Conservation (phyloP, 2,888 invertebrate genomes). For the Notodonta dromedarius region DNA sequence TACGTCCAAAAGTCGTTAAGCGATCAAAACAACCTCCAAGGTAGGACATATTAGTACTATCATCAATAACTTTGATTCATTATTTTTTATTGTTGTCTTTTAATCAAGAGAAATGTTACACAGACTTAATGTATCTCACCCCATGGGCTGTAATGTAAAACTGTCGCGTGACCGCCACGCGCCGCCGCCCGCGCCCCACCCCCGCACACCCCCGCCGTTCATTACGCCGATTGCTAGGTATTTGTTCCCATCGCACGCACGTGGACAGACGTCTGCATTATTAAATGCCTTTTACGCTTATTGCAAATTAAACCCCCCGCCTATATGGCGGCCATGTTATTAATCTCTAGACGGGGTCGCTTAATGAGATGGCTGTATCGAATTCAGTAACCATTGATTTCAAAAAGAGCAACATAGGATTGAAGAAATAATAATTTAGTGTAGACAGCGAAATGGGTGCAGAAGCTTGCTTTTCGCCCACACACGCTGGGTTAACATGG, state of each 20-base stretch:
- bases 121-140: constrained; percentile 63
- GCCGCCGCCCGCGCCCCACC: constrained; percentile 44
- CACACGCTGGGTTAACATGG: too few species aligned
- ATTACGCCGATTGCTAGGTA: constrained; percentile 78
- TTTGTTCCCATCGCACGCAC: constrained; percentile 75
- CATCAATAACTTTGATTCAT: constrained; percentile 20
- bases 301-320: constrained; percentile 73
- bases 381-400: constrained; percentile 40
- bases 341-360: constrained; percentile 56
- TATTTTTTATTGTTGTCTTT: constrained; percentile 41
- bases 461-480: too few species aligned
- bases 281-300: constrained; percentile 84
- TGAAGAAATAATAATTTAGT: background rate
- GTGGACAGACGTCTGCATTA: constrained; percentile 81
- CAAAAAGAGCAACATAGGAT: constrained; percentile 53
- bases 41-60: constrained; percentile 8
- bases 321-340: constrained; percentile 62
- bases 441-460: too few species aligned
- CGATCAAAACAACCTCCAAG: background rate
- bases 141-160: constrained; percentile 65
- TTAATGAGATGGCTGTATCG: constrained; percentile 49
- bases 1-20: background rate
- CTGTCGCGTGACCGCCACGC: constrained; percentile 78
- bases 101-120: constrained; percentile 51
- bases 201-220: constrained; percentile 60